A percentile compares a stretch with the other conserved stretches of the same genome.
Evolutionary conservation across 1,140 invertebrate genomes (phyloP).

Genomic region (Probaryconus sp.): DNA sequence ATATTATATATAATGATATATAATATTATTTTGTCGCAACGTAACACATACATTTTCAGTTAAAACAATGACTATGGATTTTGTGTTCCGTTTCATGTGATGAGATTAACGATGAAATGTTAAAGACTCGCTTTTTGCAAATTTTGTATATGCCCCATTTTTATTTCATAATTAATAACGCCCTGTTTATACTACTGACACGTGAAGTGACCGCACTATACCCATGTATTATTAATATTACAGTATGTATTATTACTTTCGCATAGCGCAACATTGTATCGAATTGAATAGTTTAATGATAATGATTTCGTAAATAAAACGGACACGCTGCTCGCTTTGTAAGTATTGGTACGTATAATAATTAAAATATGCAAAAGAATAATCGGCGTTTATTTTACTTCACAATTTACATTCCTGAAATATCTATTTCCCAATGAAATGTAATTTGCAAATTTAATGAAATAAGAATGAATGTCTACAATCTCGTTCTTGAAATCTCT

Average conservation of each 20-base stretch:
- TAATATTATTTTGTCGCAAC: conserved; percentile 44
- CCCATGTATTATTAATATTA: conserved; percentile 76
- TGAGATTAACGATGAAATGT: conserved; percentile 48
- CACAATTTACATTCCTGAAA: too few relatives aligned
- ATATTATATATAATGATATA: conserved; percentile 51
- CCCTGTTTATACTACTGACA: conserved; percentile 60
- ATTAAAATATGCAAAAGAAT: conserved; percentile 71
- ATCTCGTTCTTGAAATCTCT: too few relatives aligned
- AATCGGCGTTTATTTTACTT: conserved; percentile 45
- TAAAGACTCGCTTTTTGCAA: conserved; percentile 55
- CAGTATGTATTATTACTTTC: conserved; percentile 71
- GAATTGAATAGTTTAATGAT: conserved; percentile 68
- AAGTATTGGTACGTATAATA: conserved; percentile 75
- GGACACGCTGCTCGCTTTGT: conserved; percentile 74
- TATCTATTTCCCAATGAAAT: too few relatives aligned
- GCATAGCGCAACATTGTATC: conserved; percentile 68
- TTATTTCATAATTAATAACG: conserved; percentile 59
- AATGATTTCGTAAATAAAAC: conserved; percentile 66
- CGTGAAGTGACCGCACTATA: conserved; percentile 66
- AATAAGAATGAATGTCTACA: too few relatives aligned
- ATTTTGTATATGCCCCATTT: conserved; percentile 57
- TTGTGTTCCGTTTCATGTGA: conserved; percentile 29
- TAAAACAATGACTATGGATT: conserved; percentile 11
- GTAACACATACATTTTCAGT: conserved; percentile 35
- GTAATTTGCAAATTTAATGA: background rate